A percentile compares a stretch with the other conserved stretches of the same genome.
Evolutionary conservation across 2,797 vertebrate genomes (phyloP).

Genomic region (Acanthurus lineatus): DNA sequence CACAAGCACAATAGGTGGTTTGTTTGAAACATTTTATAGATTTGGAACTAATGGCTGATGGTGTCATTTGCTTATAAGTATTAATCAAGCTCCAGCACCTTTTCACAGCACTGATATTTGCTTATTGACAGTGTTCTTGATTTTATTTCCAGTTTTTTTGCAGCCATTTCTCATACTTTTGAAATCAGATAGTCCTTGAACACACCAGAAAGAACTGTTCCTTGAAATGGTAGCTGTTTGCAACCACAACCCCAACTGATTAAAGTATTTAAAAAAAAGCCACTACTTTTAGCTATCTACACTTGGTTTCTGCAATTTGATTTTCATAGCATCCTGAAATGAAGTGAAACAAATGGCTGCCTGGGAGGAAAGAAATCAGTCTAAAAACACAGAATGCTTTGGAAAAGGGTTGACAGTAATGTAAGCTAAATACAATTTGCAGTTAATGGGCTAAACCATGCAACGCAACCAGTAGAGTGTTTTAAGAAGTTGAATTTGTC

Average conservation of each 20-base stretch:
- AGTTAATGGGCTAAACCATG: slow-evolving; percentile 57
- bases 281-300: slow-evolving; percentile 3
- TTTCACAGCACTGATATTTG: neutral
- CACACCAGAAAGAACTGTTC: neutral
- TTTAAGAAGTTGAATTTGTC: slow-evolving; percentile 25
- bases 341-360: slow-evolving; percentile 41
- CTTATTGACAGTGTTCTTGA: neutral
- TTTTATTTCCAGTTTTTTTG: neutral
- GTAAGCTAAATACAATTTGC: slow-evolving; percentile 44
- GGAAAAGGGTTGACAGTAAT: slow-evolving; percentile 11
- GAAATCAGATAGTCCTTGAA: slow-evolving; percentile 4
- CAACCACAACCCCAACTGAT: neutral
- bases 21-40: neutral
- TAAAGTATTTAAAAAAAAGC: neutral
- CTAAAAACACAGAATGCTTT: neutral
- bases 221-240: neutral
- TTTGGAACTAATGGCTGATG: neutral
- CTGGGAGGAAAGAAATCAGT: slow-evolving; percentile 18
- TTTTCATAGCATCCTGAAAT: slow-evolving; percentile 39
- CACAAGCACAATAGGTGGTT: neutral
- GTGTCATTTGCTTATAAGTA: no score
- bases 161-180: neutral
- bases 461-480: neutral
- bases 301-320: slow-evolving; percentile 15
- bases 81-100: neutral